Evolutionary conservation across 2,797 vertebrate genomes (phyloP).

Genomic region (Pipistrellus pipistrellus): DNA sequence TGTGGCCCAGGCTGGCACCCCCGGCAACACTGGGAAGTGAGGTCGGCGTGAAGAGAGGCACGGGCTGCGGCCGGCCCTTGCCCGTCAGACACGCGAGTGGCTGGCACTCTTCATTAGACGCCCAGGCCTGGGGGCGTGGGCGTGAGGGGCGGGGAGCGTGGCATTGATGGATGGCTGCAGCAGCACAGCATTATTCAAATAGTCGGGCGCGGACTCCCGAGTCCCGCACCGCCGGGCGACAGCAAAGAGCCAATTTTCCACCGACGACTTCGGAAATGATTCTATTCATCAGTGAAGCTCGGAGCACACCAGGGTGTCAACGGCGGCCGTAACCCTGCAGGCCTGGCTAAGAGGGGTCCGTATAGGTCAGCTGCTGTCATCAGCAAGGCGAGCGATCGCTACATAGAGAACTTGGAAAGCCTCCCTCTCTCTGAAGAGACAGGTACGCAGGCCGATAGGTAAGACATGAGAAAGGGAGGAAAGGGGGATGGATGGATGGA

Average conservation of each 20-base stretch:
- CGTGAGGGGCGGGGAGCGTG: not conserved
- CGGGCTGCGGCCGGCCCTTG: not conserved
- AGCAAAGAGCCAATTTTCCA: constrained; percentile 73
- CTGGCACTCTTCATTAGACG: not conserved
- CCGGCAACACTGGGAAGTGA: not conserved
- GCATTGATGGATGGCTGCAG: constrained; percentile 45
- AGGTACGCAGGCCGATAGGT: too few species aligned
- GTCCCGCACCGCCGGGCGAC: not conserved
- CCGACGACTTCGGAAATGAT: constrained; percentile 79
- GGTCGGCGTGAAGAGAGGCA: not conserved
- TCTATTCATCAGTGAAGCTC: constrained; percentile 77
- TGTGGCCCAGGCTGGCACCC: too few species aligned
- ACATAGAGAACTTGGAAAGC: too few species aligned
- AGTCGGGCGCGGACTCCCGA: not conserved
- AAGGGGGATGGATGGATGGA: too few species aligned
- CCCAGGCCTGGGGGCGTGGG: not conserved
- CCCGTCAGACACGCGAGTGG: not conserved
- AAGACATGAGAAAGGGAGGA: too few species aligned
- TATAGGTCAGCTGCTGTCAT: not conserved
- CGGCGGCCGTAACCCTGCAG: constrained; percentile 49
- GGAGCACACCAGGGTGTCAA: constrained; percentile 32
- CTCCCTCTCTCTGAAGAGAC: too few species aligned
- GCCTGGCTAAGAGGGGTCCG: not conserved
- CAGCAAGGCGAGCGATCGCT: not conserved
- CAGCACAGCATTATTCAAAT: constrained; percentile 71